Evolutionary conservation across 1,140 invertebrate species (phyloP).

Genomic region (Caerostris darwini): DNA sequence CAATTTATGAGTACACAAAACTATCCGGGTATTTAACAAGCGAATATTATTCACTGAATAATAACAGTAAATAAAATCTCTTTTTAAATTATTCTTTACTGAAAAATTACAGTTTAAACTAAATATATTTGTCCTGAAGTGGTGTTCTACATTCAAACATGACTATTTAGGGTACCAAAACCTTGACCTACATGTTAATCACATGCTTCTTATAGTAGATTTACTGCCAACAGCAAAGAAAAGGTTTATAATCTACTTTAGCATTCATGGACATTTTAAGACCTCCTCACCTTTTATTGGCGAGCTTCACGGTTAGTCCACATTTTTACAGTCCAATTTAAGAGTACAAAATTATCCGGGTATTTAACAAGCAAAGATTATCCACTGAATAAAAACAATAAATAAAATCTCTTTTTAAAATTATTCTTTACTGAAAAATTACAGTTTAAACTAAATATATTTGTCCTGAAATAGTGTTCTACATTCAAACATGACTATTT

Average conservation of each 20-base stretch:
- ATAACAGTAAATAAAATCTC: neutral
- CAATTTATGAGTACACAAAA: neutral
- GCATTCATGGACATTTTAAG: neutral
- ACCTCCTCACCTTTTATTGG: neutral
- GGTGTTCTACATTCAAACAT: neutral
- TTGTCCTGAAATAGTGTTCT: neutral
- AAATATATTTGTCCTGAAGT: neutral
- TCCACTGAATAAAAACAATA: neutral
- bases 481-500: neutral
- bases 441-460: neutral
- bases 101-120: too few species aligned
- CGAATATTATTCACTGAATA: neutral
- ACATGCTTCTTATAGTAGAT: neutral
- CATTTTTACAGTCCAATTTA: constrained; percentile 2
- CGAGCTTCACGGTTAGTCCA: neutral
- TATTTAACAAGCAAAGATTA: too few species aligned
- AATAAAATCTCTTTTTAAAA: too few species aligned
- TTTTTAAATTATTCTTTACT: too few species aligned
- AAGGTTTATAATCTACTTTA: neutral
- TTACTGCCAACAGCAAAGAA: neutral
- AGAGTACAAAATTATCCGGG: too few species aligned
- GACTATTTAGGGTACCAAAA: neutral
- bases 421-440: too few species aligned
- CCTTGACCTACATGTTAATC: constrained; percentile 3
- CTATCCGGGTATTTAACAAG: constrained; percentile 9